These are phyloP conservation scores for Drosophila neonasuta DNA, from an alignment of 2,888 invertebrate genomes.

Conservation along the genomic window DNA sequence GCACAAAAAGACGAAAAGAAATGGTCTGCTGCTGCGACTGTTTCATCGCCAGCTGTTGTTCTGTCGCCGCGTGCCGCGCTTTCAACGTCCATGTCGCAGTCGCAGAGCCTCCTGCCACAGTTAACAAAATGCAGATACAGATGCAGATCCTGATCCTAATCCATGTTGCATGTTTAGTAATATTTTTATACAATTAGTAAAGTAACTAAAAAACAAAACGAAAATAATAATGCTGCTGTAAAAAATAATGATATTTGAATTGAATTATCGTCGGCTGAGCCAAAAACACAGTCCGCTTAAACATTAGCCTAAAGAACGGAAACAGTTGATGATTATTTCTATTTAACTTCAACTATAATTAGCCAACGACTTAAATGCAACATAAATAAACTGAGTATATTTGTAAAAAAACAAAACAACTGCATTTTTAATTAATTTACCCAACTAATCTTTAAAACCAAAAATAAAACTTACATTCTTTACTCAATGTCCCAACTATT, in stretches of 20 bases:
- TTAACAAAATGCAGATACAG: slow-evolving; percentile 45
- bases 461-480: too few relatives aligned
- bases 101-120: slow-evolving; percentile 48
- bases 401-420: slow-evolving; percentile 43
- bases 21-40: slow-evolving; percentile 58
- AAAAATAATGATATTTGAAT: slow-evolving; percentile 23
- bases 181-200: slow-evolving; percentile 70
- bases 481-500: too few relatives aligned
- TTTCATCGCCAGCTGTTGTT: slow-evolving; percentile 65
- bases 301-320: slow-evolving; percentile 15
- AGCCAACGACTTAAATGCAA: slow-evolving; percentile 40
- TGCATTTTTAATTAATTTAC: not conserved
- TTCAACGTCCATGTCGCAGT: slow-evolving; percentile 11
- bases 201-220: slow-evolving; percentile 17
- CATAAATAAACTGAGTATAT: slow-evolving; percentile 63
- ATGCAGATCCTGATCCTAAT: slow-evolving; percentile 26
- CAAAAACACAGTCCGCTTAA: slow-evolving; percentile 10
- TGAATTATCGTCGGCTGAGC: slow-evolving; percentile 24
- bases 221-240: slow-evolving; percentile 41
- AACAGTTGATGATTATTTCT: slow-evolving; percentile 22
- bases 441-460: not conserved
- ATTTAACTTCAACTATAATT: slow-evolving; percentile 20
- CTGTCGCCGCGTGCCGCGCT: slow-evolving; percentile 47
- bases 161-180: slow-evolving; percentile 53
- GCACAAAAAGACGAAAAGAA: slow-evolving; percentile 53